Evolutionary conservation across 2,888 invertebrate species (phyloP).

Genomic region (Cerastis leucographa): DNA sequence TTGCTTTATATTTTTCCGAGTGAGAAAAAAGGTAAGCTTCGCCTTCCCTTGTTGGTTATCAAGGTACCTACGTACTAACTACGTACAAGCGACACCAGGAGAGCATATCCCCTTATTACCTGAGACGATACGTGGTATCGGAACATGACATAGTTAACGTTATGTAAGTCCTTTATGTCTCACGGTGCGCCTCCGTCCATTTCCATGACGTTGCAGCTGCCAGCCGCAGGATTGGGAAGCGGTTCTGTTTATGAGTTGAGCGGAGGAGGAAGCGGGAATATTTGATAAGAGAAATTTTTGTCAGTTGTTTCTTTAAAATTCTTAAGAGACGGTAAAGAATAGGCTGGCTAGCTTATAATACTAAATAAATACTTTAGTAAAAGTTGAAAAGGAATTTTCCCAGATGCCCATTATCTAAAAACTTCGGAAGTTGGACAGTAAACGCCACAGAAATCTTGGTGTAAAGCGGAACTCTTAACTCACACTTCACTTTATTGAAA

Average conservation of each 20-base stretch:
- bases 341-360: too few species aligned
- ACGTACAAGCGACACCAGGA: conserved; percentile 39
- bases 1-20: conserved; percentile 37
- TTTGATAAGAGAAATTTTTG: not conserved
- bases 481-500: not conserved
- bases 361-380: too few species aligned
- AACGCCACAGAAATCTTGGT: not conserved
- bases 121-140: conserved; percentile 63
- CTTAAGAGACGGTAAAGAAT: not conserved
- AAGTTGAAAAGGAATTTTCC: too few species aligned
- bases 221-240: conserved; percentile 75
- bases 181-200: conserved; percentile 80
- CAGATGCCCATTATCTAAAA: not conserved
- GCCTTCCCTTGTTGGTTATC: not conserved
- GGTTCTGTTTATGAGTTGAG: conserved; percentile 47
- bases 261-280: conserved; percentile 45
- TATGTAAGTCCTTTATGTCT: conserved; percentile 80
- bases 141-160: conserved; percentile 71
- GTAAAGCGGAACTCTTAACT: not conserved
- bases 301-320: not conserved
- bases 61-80: conserved; percentile 38
- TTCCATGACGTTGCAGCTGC: conserved; percentile 84
- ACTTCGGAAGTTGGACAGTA: not conserved
- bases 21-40: conserved; percentile 27
- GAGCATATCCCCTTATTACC: conserved; percentile 60